Conservation (phyloP, 2,113 vertebrate species). For the Sarotherodon lohbergeri region DNA sequence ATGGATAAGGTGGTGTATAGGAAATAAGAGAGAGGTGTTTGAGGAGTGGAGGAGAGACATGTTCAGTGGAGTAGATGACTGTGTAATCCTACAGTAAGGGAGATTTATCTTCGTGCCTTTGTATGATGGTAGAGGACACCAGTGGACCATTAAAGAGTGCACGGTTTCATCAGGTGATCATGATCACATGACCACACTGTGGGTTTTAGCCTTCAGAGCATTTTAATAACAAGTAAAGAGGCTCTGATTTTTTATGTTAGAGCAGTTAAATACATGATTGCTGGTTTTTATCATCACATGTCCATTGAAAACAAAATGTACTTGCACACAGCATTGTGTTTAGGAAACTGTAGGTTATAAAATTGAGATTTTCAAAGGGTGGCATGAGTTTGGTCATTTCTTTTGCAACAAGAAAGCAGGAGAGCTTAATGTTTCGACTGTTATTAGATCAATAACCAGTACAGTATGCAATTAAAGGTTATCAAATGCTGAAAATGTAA, state of each 20-base stretch:
- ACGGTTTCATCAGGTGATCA: not conserved
- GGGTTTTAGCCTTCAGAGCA: not conserved
- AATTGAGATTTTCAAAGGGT: not conserved
- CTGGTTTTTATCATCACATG: not conserved
- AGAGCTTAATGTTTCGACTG: not conserved
- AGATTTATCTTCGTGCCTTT: conserved; percentile 43
- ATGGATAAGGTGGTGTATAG: not conserved
- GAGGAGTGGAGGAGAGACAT: not conserved
- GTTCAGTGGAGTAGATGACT: conserved; percentile 9
- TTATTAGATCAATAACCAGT: not conserved
- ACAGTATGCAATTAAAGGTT: not conserved
- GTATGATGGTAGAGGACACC: conserved; percentile 31
- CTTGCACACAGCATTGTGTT: not conserved
- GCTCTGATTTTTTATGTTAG: not conserved
- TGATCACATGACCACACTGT: not conserved
- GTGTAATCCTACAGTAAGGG: conserved; percentile 9
- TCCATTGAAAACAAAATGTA: not conserved
- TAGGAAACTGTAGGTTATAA: not conserved
- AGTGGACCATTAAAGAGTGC: not conserved
- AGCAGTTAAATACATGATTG: not conserved
- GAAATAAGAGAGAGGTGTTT: not conserved
- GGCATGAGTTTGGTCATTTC: not conserved
- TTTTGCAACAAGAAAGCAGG: not conserved
- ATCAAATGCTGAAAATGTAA: not conserved
- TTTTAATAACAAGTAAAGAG: not conserved